Base-by-base conservation (phyloP, 2,113 vertebrate genomes). In the Perognathus longimembris region DNA sequence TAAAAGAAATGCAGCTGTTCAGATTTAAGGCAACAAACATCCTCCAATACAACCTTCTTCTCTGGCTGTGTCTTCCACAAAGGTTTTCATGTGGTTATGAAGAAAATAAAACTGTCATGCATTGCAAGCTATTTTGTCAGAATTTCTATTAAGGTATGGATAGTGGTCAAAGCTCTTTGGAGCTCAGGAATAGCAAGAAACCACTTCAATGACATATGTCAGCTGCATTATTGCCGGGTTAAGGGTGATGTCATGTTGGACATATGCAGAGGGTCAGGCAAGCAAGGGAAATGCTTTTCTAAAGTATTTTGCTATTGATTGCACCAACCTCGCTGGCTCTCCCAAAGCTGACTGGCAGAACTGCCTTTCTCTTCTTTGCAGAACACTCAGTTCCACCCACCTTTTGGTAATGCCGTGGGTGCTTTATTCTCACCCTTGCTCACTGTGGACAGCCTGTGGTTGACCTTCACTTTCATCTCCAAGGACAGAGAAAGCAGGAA, bases 81-180 rank as follows among this genome's bases (percentile, higher is more conserved):
- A 78, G 50, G n/a, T 76, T 91, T 85, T 92, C 70, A 82, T 92
- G 64, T 67, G 66, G 88, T 90, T 24, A 67, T 38, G 50, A 95
- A 64, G 84, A 88, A 73, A 85, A 95, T 67, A 45, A 40, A 64
- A 45, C 75, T 57, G 89, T 45, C 81, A 38, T 59, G 66, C 24
- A 79, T 61, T 57, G n/a, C 9, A 26, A 59, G 40, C 70, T 79
- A 32, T 42, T 57, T 40, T 4, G 28, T 50, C 77, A 78, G 59
- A 24, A 17, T 78, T 84, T 86, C 89, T 89, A 38, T 32, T 7
- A 57, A 2, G 26, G 90, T 67, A 22, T 6, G 21, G 42, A 34
- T 61, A 30, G 38, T 12, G 5, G 79, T 64, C 6, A 87, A 86
- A 79, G 59, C 71, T 67, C 9, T 2, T 2, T 8, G 42, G 79